Evolutionary conservation across 53 echinoderm and acorn worm genomes (phyloP).

Genomic region (Arbacia lixula): DNA sequence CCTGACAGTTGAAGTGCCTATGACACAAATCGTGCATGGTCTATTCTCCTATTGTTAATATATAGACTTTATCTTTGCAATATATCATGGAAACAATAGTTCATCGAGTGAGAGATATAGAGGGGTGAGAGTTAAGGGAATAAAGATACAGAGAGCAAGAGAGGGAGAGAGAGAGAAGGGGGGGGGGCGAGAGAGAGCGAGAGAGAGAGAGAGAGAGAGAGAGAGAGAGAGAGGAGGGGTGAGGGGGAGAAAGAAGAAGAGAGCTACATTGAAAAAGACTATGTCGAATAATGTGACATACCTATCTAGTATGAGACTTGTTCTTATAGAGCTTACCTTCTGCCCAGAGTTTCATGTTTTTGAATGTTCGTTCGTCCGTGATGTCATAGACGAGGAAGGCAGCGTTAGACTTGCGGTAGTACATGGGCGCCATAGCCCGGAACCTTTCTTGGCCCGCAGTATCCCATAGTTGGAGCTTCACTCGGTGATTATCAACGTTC

Average conservation of each 20-base stretch:
- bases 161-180: not conserved
- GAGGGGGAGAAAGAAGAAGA: not conserved
- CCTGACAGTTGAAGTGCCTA: no score
- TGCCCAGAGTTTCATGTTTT: slow-evolving; percentile 81
- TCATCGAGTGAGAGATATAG: no score
- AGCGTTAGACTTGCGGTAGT: slow-evolving; percentile 97
- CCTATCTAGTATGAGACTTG: no score
- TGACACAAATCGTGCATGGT: no score
- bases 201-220: no score
- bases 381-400: slow-evolving; percentile 97
- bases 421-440: slow-evolving; percentile 98
- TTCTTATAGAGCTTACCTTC: slow-evolving; percentile 72
- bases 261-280: no score
- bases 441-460: slow-evolving; percentile 98
- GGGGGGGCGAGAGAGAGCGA: not conserved
- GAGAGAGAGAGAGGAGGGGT: not conserved
- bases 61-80: no score
- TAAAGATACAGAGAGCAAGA: no score
- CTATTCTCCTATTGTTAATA: no score
- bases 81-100: no score
- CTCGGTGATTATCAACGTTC: slow-evolving; percentile 93
- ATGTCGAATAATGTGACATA: no score
- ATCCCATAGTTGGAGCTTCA: slow-evolving; percentile 94
- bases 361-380: slow-evolving; percentile 78
- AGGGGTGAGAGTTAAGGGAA: no score